Percentiles rank a stretch among this genome's conserved stretches.
phyloP scores from a whole-genome alignment of 2,113 vertebrate genomes.

The Corythornis vintsioides region DNA sequence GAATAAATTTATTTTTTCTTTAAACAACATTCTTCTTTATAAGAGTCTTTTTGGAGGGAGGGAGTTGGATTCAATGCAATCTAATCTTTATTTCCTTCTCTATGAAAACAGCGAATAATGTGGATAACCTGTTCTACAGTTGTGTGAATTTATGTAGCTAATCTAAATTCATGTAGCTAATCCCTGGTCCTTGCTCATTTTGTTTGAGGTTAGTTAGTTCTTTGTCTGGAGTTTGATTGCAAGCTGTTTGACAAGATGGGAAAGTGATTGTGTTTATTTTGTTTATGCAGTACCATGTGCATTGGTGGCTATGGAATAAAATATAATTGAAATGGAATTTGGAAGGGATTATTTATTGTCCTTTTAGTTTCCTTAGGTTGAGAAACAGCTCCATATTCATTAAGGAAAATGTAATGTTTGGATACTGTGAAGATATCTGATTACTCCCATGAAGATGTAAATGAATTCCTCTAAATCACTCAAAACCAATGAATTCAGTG shows the following conservation, averaged over 20 bases:
- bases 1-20: background rate
- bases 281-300: background rate
- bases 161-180: background rate
- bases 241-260: background rate
- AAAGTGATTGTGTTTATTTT: background rate
- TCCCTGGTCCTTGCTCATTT: background rate
- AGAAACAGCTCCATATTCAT: background rate
- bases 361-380: background rate
- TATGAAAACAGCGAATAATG: background rate
- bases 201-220: background rate
- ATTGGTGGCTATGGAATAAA: constrained; percentile 22
- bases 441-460: background rate
- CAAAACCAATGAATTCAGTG: background rate
- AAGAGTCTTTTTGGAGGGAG: background rate
- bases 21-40: background rate
- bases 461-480: background rate
- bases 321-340: constrained; percentile 15
- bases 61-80: background rate
- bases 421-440: background rate
- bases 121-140: background rate
- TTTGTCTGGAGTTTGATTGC: background rate
- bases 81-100: background rate
- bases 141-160: background rate
- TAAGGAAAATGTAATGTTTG: constrained; percentile 19
- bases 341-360: background rate